A percentile compares a stretch with the other conserved stretches of the same genome.
phyloP scores from a whole-genome alignment of 2,797 vertebrate species.

The Melopsittacus undulatus region DNA sequence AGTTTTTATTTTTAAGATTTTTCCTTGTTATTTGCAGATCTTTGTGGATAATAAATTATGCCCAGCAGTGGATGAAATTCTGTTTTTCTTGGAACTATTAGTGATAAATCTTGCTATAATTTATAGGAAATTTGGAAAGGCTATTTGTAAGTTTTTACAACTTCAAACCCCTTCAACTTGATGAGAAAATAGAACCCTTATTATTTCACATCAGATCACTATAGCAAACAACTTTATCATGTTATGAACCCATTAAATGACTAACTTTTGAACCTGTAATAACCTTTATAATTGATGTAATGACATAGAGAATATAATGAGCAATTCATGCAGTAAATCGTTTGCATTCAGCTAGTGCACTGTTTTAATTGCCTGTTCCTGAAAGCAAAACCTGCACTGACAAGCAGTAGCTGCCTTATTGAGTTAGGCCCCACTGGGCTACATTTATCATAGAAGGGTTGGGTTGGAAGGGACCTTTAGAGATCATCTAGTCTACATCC shows the following conservation, averaged over 20 bases:
- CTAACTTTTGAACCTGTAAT: neutral
- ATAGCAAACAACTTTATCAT: neutral
- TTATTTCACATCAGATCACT: conserved; percentile 11
- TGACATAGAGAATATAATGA: neutral
- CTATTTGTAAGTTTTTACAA: neutral
- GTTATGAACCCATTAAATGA: neutral
- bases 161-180: conserved; percentile 5
- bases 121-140: neutral
- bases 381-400: neutral
- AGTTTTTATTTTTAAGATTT: neutral
- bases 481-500: accelerated
- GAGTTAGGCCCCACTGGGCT: neutral
- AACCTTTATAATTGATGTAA: neutral
- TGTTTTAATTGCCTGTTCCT: neutral
- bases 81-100: neutral
- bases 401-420: neutral
- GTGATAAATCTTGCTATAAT: neutral
- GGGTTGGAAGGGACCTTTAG: neutral
- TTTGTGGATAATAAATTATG: neutral
- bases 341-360: neutral
- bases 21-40: neutral
- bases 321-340: neutral
- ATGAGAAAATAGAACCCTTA: conserved; percentile 31
- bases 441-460: neutral
- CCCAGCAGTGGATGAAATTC: neutral